Base-by-base conservation (phyloP, 2,113 vertebrate genomes). In the Sapajus apella region DNA sequence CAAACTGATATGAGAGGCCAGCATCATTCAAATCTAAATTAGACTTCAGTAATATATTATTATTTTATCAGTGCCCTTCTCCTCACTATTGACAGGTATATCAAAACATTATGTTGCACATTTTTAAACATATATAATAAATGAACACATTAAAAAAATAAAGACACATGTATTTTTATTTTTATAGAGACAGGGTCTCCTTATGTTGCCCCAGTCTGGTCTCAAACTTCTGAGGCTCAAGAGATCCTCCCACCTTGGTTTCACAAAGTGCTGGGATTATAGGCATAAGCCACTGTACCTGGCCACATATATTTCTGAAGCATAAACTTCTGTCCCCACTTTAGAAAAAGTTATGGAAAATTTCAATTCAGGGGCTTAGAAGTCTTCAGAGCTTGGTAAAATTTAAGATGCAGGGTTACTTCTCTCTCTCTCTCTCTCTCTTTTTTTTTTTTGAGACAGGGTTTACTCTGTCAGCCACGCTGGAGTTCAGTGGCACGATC, bases 331-430 rank as follows among this genome's bases (percentile, higher is more conserved):
- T 64, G 61, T 32, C 40, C 13, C 58, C 37, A 93, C 43, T 76
- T 75, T 86, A 85, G 81, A 83, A 92, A 88, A 90, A 47, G 52
- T 43, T 23, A 73, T 6, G 64, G n/a, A 90, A 56, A 92, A 61
- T 77, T 70, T 79, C 35, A 94, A 66, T 90, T 95, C 35, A 92
- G 72, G 32, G 61, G 27, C 13, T 89, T 88, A 81, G 7, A 92
- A 81, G 47, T 32, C 79, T 94, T 87, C 55, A 76, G 23, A 76
- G 30, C n/a, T 61, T 95, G 35, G 32, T 84, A 64, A 85, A 40
- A 35, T 77, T 90, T 88, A 85, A 75, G n/a, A 82, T 93, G 90
- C 61, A 95, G 76, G 14, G 43, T n/a, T 93, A 91, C 37, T 90
- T 93, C 25, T 64, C 27, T 64, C 61, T 64, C 61, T 93, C 25